Evolutionary conservation across 2,888 invertebrate species (phyloP), one percentile per base, ranked within the genome.

Genomic region (Lumbricus terrestris): DNA sequence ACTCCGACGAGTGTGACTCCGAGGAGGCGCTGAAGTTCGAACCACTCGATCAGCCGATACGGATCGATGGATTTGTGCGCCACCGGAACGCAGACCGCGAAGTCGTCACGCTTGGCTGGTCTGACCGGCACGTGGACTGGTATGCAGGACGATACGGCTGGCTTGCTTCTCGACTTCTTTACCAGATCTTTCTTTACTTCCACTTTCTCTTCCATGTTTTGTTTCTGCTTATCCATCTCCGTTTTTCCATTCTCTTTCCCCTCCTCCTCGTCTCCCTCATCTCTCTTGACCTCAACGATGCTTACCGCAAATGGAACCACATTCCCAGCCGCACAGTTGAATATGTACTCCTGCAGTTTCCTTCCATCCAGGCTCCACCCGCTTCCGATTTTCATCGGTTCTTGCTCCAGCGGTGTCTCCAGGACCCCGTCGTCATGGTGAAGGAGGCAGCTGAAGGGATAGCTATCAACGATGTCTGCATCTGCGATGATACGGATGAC

Each of bases 21-120:
- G 38, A 90, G 88, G 33, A 90, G 82, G 3, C 89, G 33, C 69
- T 90, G 88, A 3, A 90, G 89, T 82, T 90, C 90, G 40, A 90
- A 40, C 90, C 90, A 90, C 35, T 90, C 90, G 89, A 91, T 89
- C 37, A 91, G 82, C 29, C 89, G 88, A 37, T 90, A 35, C 16
- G 88, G 85, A 34, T 90, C 90, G 20, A 91, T 90, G 37, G 89
- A 89, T 90, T 91, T 90, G 90, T 91, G 90, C 3, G 91, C 88
- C 20, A 90, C 90, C 34, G 90, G 91, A 23, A 91, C 90, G 88
- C 91, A 91, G 38, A 90, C 89, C 40, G 88, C 88, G 29, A 88
- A 34, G 34, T 88, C 47, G 20, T 88, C 38, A 34, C 40, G 37
- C 35, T 35, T 47, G 6, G 33, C 13, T 18, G 40, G 88, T 88